phyloP scores from a whole-genome alignment of 1,140 invertebrate species.

The Alviniconcha marisindica region DNA sequence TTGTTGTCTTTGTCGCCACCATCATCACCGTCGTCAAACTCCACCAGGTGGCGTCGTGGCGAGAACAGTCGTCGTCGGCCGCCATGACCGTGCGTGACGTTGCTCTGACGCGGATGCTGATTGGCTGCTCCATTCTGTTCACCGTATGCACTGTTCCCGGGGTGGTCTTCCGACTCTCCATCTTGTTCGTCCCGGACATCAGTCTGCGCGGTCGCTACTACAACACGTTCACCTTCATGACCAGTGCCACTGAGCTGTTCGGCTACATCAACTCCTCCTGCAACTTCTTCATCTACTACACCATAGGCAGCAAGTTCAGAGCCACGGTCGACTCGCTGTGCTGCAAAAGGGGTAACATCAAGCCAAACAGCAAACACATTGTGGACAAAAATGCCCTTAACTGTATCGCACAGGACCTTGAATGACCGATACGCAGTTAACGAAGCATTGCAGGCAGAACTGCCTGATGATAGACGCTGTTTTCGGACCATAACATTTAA shows the following conservation, averaged over 20 bases:
- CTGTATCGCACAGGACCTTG: no score
- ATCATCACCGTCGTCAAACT: neutral
- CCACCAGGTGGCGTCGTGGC: neutral
- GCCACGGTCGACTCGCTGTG: neutral
- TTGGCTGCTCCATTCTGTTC: conserved; percentile 10
- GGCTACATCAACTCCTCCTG: conserved; percentile 5
- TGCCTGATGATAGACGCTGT: neutral
- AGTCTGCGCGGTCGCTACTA: conserved; percentile 10
- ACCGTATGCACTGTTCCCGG: neutral
- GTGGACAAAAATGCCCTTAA: no score
- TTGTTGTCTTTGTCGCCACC: neutral
- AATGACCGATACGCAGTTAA: no score
- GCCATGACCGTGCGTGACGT: conserved; percentile 21
- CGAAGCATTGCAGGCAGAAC: no score
- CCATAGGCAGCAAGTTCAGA: neutral
- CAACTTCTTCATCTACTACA: conserved; percentile 30
- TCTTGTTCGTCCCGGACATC: conserved; percentile 17
- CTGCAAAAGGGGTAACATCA: no score
- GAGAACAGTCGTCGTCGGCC: neutral
- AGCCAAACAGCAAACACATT: no score
- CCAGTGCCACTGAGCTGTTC: neutral
- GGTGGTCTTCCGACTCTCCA: neutral
- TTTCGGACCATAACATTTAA: neutral
- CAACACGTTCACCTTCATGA: conserved; percentile 14
- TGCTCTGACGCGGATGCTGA: conserved; percentile 14